Evolutionary conservation across 2,797 vertebrate species (phyloP).

Genomic region (Podargus strigoides): DNA sequence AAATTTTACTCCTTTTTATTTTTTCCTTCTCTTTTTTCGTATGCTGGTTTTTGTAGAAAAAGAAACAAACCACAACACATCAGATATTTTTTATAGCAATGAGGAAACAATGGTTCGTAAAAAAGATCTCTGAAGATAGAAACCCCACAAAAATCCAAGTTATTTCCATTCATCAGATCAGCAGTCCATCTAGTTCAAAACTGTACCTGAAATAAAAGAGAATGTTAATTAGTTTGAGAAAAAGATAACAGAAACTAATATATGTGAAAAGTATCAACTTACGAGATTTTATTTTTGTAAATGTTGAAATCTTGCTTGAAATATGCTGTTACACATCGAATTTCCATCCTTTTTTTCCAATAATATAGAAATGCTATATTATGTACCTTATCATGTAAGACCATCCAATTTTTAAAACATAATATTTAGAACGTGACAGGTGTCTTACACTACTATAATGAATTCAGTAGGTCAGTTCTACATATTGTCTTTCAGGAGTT

Average conservation of each 20-base stretch:
- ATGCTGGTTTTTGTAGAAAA: accelerated
- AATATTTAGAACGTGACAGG: neutral
- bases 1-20: neutral
- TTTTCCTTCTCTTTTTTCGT: no score
- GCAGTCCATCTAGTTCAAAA: neutral
- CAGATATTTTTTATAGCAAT: accelerated
- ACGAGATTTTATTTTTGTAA: neutral
- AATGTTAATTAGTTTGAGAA: neutral
- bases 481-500: neutral
- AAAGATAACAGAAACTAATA: neutral
- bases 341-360: neutral
- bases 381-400: neutral
- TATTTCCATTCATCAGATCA: neutral
- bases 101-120: neutral
- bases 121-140: neutral
- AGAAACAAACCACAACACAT: accelerated
- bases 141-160: neutral
- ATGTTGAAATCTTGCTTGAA: neutral
- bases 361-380: neutral
- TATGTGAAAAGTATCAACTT: neutral
- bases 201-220: neutral
- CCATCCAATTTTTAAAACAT: neutral
- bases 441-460: neutral
- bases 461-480: neutral
- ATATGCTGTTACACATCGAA: neutral